Evolutionary conservation across 2,797 vertebrate genomes (phyloP).

Genomic region (Ispidina lecontei): DNA sequence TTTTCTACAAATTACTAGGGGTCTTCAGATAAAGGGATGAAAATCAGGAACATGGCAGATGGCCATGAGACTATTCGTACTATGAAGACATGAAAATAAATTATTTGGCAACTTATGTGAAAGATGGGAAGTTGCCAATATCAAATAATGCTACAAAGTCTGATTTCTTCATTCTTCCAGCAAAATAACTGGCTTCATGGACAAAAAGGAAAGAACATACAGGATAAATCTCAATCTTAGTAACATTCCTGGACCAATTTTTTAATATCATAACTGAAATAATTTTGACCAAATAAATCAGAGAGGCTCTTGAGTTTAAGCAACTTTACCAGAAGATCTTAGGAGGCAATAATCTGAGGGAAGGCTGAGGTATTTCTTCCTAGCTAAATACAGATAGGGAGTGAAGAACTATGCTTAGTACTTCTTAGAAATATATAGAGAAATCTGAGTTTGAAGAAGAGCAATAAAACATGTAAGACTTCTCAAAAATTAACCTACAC

Average conservation of each 20-base stretch:
- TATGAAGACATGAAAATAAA: constrained; percentile 11
- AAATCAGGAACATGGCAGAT: constrained; percentile 24
- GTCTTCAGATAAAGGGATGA: not conserved
- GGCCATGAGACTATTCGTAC: not conserved
- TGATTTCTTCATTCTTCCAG: not conserved
- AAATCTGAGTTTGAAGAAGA: not conserved
- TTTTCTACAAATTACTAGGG: not conserved
- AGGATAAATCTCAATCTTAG: not conserved
- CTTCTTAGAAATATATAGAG: not conserved
- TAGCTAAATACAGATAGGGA: not conserved
- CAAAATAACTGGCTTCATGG: not conserved
- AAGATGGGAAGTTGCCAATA: not conserved
- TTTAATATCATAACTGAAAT: not conserved
- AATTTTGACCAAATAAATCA: not conserved
- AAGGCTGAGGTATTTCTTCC: not conserved
- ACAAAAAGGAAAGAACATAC: not conserved
- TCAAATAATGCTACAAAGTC: not conserved
- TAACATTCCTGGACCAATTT: not conserved
- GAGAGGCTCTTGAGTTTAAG: not conserved
- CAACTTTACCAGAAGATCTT: not conserved
- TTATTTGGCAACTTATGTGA: not conserved
- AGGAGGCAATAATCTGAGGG: not conserved
- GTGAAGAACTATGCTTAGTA: not conserved
- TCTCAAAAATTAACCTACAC: not conserved
- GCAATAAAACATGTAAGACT: not conserved